These are phyloP conservation scores for Catamblyrhynchus diadema DNA, from an alignment of 2,797 vertebrate genomes.

Conservation along the genomic window DNA sequence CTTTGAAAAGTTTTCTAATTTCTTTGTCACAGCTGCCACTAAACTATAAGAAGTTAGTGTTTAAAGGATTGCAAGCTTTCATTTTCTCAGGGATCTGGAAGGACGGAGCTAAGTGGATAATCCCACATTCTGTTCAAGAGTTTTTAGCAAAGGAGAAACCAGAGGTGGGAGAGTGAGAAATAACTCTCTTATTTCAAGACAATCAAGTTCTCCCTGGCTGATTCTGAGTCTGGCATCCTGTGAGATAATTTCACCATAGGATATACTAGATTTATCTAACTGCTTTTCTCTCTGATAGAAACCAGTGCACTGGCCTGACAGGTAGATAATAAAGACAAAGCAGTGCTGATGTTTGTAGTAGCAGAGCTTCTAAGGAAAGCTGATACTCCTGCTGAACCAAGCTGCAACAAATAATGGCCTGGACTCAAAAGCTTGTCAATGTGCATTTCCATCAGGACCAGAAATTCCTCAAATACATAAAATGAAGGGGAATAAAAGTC, in stretches of 20 bases:
- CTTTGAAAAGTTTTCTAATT: background rate
- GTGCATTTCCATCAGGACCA: background rate
- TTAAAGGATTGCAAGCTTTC: background rate
- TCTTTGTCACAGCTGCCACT: background rate
- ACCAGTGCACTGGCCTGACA: background rate
- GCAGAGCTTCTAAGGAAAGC: background rate
- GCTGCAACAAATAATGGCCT: background rate
- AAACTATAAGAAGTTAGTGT: background rate
- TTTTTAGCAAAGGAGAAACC: background rate
- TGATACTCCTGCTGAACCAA: background rate
- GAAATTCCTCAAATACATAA: background rate
- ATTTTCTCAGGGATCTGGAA: background rate
- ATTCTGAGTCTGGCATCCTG: background rate
- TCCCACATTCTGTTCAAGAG: background rate
- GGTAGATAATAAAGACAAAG: background rate
- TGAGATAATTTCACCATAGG: background rate
- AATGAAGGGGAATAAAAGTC: accelerated
- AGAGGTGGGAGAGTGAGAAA: background rate
- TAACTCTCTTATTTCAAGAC: background rate
- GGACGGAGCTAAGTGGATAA: background rate
- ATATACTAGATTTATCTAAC: background rate
- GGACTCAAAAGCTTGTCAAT: background rate
- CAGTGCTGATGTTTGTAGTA: background rate
- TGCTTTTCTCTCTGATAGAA: background rate
- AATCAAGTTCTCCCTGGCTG: background rate